Conservation (phyloP, 2,888 invertebrate species). For the Aphodius granarius region DNA sequence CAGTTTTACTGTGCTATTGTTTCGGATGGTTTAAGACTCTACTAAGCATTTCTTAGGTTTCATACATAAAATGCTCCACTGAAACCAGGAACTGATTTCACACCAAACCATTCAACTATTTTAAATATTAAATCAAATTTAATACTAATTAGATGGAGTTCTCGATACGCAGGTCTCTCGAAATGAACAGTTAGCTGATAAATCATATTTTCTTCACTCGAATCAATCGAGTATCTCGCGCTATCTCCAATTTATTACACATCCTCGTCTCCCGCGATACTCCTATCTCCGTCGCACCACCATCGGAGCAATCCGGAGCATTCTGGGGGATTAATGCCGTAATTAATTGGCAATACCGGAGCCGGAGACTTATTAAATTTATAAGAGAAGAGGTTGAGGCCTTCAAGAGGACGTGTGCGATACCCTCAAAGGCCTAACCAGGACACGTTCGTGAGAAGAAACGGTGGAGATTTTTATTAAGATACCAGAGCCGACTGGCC, state of each 20-base stretch:
- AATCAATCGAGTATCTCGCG: not conserved
- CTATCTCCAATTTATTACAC: not conserved
- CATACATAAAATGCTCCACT: not conserved
- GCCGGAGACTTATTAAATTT: slow-evolving; percentile 24
- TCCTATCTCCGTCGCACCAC: not conserved
- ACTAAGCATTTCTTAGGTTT: not conserved
- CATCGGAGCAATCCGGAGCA: not conserved
- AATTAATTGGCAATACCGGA: slow-evolving; percentile 20
- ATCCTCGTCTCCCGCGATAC: not conserved
- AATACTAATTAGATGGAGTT: not conserved
- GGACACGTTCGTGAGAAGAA: not conserved
- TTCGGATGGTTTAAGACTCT: not conserved
- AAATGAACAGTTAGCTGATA: not conserved
- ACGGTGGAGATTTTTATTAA: slow-evolving; percentile 27
- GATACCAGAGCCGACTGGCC: slow-evolving; percentile 18
- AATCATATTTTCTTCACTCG: not conserved
- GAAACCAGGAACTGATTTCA: not conserved
- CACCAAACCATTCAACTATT: no score
- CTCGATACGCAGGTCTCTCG: not conserved
- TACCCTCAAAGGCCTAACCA: slow-evolving; percentile 2
- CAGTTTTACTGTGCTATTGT: slow-evolving; percentile 11
- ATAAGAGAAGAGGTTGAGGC: slow-evolving; percentile 18
- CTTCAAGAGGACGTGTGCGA: slow-evolving; percentile 16
- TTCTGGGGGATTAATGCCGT: slow-evolving; percentile 19
- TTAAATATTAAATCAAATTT: no score